Percentiles rank a stretch among this genome's conserved stretches.
Evolutionary conservation across 1,140 invertebrate genomes (phyloP).

Genomic region (Lysiphlebus fabarum): DNA sequence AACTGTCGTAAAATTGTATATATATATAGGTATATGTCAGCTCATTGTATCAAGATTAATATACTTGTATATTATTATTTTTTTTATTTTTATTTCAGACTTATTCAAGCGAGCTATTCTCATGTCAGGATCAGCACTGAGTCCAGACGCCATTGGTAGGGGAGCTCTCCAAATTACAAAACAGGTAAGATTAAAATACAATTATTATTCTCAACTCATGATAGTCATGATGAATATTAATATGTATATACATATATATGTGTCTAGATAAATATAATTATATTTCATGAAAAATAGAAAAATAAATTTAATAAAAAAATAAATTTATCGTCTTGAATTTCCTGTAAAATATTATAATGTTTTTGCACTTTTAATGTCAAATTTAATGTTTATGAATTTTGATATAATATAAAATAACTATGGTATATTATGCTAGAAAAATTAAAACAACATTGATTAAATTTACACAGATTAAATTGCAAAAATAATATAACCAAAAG

Average conservation of each 20-base stretch:
- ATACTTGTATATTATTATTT: neutral
- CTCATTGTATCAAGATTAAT: conserved; percentile 12
- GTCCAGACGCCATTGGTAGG: conserved; percentile 82
- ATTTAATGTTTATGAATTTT: too few relatives aligned
- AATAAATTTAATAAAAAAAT: neutral
- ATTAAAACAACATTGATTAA: neutral
- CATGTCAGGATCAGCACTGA: conserved; percentile 90
- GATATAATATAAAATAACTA: too few relatives aligned
- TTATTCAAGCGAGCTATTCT: conserved; percentile 89
- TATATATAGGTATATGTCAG: conserved; percentile 12
- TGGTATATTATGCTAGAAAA: too few relatives aligned
- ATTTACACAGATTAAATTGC: neutral
- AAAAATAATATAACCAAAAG: too few relatives aligned
- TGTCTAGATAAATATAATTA: too few relatives aligned
- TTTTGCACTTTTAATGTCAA: too few relatives aligned
- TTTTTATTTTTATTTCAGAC: conserved; percentile 57
- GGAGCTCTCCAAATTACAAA: conserved; percentile 75
- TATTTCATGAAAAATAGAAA: neutral
- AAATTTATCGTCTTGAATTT: neutral
- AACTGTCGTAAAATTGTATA: neutral
- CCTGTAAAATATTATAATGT: too few relatives aligned
- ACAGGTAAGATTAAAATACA: conserved; percentile 50
- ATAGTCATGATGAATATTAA: too few relatives aligned
- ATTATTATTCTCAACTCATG: neutral
- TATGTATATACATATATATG: too few relatives aligned